Base-by-base conservation (phyloP, 2,888 invertebrate genomes). In the Athalia circularis region DNA sequence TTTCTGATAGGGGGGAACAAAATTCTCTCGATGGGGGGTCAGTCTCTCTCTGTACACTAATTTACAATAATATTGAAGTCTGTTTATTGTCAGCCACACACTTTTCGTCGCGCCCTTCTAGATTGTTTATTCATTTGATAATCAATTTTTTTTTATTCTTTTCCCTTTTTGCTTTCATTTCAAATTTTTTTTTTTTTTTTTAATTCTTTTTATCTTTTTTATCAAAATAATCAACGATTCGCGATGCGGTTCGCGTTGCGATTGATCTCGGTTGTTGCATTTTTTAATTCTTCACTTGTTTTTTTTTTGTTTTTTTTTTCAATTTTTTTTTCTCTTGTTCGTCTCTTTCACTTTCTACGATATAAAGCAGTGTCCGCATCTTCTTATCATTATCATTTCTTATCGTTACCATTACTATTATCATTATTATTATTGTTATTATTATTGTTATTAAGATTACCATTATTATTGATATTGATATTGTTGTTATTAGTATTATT, bases 31-130 rank as follows among this genome's bases (percentile, higher is more conserved):
- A 75, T 62, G 75, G 29, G 62, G 29, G 29, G 29, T 75, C 75
- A 75, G 75, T 80, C 81, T 77, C 79, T 81, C 79, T 76, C 80
- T 90, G 89, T 90, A 90, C 90, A 90, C 89, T 90, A 90, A 90
- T 90, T 90, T 29, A 29, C 29, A 29, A 89, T 89, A 89, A 89
- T 75, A 75, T 75, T 67, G 83, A 83, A 84, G 85, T 86, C 83
- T 84, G 84, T 88, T 29, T 88, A 88, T 88, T 88, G 88, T 88
- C 88, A 87, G 87, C 85, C 87, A 85, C 87, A 83, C 81, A 80
- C 79, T 59, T 13, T 61, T 45, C 47, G 45, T 78, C 29, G 29
- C 29, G 29, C 29, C 29, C 29, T 74, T 76, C 47, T n/a, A n/a
- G 62, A 54, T 76, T 61, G 61, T 68, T 29, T 29, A 29, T 1